Conservation (phyloP, 2,797 vertebrate species). For the Rhinichthys osculus region DNA sequence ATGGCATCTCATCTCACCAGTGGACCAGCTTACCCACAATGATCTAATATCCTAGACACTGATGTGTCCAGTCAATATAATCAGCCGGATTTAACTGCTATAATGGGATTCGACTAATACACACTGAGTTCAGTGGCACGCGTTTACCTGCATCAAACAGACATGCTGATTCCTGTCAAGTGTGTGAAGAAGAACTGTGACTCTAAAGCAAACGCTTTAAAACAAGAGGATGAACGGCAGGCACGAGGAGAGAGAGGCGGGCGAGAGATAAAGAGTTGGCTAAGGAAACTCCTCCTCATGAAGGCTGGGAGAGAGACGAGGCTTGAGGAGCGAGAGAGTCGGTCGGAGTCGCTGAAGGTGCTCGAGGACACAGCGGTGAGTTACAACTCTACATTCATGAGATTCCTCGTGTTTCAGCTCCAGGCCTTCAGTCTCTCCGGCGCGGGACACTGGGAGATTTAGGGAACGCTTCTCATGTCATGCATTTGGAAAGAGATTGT, state of each 20-base stretch:
- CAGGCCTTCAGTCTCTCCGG: neutral
- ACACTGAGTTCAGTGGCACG: neutral
- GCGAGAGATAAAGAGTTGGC: neutral
- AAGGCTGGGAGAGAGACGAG: too few species aligned
- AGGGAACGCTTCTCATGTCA: neutral
- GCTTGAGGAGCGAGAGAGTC: too few species aligned
- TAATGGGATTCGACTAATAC: neutral
- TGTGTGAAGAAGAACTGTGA: neutral
- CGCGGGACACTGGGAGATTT: neutral
- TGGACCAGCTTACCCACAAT: conserved; percentile 10
- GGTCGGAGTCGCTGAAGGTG: neutral
- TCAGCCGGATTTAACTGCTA: neutral
- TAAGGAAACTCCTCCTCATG: conserved; percentile 17
- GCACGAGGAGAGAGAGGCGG: neutral
- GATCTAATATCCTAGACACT: neutral
- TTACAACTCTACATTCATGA: neutral
- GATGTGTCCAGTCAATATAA: conserved; percentile 10
- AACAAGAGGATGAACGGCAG: neutral
- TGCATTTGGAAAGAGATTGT: neutral
- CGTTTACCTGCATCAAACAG: neutral
- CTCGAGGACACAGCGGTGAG: conserved; percentile 52
- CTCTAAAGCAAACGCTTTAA: neutral
- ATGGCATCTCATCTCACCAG: neutral
- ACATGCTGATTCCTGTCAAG: neutral
- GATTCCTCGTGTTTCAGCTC: neutral